Percentiles rank a stretch among this genome's conserved stretches.
These are phyloP conservation scores for Eufriesea mexicana DNA, from an alignment of 1,140 invertebrate species.

Conservation along the genomic window DNA sequence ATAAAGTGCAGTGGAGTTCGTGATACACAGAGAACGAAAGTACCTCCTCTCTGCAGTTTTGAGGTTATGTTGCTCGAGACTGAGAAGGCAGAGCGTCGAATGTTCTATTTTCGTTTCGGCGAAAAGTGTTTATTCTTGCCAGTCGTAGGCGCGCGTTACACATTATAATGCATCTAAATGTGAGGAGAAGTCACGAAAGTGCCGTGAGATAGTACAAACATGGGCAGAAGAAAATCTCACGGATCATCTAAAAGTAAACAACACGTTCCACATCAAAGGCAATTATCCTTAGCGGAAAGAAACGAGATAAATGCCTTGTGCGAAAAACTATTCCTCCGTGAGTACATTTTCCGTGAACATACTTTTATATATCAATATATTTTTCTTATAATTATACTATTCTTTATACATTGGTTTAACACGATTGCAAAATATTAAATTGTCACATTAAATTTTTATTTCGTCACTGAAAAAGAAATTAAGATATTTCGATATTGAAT, in stretches of 20 bases:
- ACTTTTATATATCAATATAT: not conserved
- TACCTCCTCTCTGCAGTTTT: conserved; percentile 9
- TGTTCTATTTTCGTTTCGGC: conserved; percentile 67
- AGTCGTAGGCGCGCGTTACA: conserved; percentile 51
- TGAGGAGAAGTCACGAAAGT: conserved; percentile 48
- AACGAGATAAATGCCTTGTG: conserved; percentile 68
- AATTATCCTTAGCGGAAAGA: conserved; percentile 57
- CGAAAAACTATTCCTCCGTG: conserved; percentile 70
- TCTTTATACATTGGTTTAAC: not conserved
- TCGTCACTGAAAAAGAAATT: not conserved
- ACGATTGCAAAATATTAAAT: not conserved
- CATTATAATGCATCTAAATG: conserved; percentile 69
- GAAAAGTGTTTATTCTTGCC: conserved; percentile 59
- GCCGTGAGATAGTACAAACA: conserved; percentile 67
- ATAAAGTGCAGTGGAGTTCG: conserved; percentile 48
- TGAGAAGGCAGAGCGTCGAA: conserved; percentile 14
- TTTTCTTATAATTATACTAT: not conserved
- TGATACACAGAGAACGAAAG: not conserved
- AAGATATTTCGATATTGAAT: not conserved
- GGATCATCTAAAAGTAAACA: conserved; percentile 70
- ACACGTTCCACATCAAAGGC: conserved; percentile 55
- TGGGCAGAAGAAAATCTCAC: conserved; percentile 71
- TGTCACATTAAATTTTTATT: not conserved
- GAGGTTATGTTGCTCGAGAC: conserved; percentile 63
- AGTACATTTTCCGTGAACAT: conserved; percentile 49